A percentile compares a stretch with the other conserved stretches of the same genome.
Conservation (phyloP, 1,140 invertebrate genomes). For the Megalonaias nervosa region DNA sequence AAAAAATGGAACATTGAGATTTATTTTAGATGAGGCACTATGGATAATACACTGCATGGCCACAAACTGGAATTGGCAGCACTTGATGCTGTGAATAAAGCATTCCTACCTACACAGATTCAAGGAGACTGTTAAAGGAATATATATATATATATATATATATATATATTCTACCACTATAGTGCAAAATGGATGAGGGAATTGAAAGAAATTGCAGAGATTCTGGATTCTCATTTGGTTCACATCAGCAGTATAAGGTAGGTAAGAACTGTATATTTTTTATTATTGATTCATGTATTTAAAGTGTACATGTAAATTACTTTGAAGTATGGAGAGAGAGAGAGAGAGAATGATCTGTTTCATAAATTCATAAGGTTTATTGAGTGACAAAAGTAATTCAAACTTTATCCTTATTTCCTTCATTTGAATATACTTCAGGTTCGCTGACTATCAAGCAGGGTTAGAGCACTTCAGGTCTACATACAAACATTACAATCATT, state of each 20-base stretch:
- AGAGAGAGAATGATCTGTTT: no score
- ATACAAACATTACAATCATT: not conserved
- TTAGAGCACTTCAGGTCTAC: not conserved
- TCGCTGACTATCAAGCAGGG: constrained; percentile 10
- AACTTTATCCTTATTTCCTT: no score
- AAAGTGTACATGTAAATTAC: no score
- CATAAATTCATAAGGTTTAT: no score
- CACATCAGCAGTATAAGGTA: constrained; percentile 13
- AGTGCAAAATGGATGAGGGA: constrained; percentile 8
- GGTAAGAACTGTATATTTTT: not conserved
- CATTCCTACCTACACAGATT: constrained; percentile 2
- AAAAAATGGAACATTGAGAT: constrained; percentile 1
- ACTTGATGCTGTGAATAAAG: not conserved
- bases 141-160: no score
- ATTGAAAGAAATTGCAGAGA: not conserved
- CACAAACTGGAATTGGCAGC: constrained; percentile 20
- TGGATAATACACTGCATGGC: constrained; percentile 12
- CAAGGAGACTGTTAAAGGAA: constrained; percentile 9
- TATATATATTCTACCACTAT: constrained; percentile 20
- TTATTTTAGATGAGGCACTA: constrained; percentile 7
- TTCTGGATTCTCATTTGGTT: not conserved
- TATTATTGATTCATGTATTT: no score
- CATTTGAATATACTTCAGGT: not conserved
- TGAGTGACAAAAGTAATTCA: no score
- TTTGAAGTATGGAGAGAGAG: no score